These are phyloP conservation scores for Lonchura striata DNA, from an alignment of 2,113 vertebrate genomes.

Conservation along the genomic window DNA sequence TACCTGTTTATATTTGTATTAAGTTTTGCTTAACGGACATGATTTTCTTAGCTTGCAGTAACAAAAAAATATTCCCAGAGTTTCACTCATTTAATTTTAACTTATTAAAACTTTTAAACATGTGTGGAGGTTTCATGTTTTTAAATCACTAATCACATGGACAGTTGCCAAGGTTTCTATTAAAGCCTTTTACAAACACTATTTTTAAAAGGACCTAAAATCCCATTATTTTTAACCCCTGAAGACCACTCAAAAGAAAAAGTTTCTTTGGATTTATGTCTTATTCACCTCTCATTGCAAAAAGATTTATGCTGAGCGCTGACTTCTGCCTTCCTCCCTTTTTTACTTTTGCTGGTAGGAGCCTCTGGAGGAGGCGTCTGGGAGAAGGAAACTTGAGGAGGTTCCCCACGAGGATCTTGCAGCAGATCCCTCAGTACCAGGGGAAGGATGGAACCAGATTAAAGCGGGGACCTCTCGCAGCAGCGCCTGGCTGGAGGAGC, in stretches of 20 bases:
- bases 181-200: constrained; percentile 42
- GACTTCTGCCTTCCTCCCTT: constrained; percentile 4
- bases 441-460: neutral
- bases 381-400: neutral
- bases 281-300: neutral
- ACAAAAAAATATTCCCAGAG: constrained; percentile 60
- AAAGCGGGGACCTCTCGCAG: neutral
- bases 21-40: constrained; percentile 18
- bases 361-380: neutral
- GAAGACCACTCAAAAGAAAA: neutral
- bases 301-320: neutral
- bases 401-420: neutral
- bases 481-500: neutral
- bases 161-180: constrained; percentile 48
- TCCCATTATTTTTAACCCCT: constrained; percentile 62
- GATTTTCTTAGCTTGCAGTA: constrained; percentile 63
- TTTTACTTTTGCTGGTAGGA: neutral
- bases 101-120: constrained; percentile 65
- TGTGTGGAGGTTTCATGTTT: constrained; percentile 59
- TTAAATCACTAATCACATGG: constrained; percentile 57
- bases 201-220: constrained; percentile 58
- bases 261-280: neutral
- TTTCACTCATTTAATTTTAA: constrained; percentile 59
- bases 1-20: constrained; percentile 69
- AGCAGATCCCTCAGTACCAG: neutral